These are phyloP conservation scores for Phymatocera aterrima DNA, from an alignment of 2,888 invertebrate genomes.

Conservation along the genomic window DNA sequence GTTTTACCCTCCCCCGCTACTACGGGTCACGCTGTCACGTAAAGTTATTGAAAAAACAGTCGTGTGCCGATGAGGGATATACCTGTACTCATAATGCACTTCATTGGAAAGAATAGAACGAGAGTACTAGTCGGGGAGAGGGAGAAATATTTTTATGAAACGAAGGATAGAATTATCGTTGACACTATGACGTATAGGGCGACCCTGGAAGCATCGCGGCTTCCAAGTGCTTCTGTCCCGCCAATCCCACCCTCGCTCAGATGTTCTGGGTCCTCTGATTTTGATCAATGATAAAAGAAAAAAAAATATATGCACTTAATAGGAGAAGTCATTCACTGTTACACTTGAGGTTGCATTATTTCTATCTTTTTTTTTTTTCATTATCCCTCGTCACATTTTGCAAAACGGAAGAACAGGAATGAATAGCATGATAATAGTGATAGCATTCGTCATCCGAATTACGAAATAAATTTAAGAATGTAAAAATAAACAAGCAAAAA, in stretches of 20 bases:
- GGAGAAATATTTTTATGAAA: constrained; percentile 3
- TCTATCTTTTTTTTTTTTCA: not conserved
- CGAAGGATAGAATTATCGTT: constrained; percentile 68
- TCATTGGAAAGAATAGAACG: constrained; percentile 12
- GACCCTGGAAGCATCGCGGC: constrained; percentile 68
- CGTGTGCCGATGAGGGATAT: not conserved
- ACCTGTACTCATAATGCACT: not conserved
- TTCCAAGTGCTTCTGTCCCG: constrained; percentile 4
- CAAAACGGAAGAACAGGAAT: not conserved
- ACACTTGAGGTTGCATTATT: constrained; percentile 10
- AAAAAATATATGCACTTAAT: constrained; percentile 58
- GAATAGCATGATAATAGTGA: not conserved
- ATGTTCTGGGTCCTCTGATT: constrained; percentile 64
- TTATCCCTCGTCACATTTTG: not conserved
- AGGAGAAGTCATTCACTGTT: not conserved
- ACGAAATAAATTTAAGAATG: not conserved
- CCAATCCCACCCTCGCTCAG: constrained; percentile 64
- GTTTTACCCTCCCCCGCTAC: not conserved
- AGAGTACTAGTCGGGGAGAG: not conserved
- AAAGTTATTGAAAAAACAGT: not conserved
- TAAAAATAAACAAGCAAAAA: not conserved
- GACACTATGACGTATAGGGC: constrained; percentile 69
- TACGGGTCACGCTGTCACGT: not conserved
- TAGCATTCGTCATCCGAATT: not conserved
- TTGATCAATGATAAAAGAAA: constrained; percentile 70